Evolutionary conservation across 2,888 invertebrate species (phyloP).

Genomic region (Tipula helvola): DNA sequence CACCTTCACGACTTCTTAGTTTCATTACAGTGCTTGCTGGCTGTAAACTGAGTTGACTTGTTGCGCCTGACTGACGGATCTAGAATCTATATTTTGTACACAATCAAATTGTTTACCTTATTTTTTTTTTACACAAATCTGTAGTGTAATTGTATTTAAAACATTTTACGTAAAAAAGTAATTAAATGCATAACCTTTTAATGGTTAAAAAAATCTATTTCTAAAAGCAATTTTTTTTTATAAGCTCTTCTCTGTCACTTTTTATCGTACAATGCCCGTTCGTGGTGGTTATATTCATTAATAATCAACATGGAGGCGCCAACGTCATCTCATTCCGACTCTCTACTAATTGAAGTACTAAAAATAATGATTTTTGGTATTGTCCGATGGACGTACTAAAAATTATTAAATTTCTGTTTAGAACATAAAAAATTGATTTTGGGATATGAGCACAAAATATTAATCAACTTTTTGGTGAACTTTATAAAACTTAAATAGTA

Average conservation of each 20-base stretch:
- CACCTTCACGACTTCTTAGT: background rate
- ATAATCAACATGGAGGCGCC: background rate
- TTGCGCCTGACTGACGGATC: conserved; percentile 12
- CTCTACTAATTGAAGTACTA: background rate
- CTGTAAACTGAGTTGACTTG: background rate
- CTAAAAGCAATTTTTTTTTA: background rate
- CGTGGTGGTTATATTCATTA: background rate
- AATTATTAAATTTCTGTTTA: background rate
- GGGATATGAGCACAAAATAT: background rate
- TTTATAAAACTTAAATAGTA: background rate
- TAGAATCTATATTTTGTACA: background rate
- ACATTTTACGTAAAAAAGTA: background rate
- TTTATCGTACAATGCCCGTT: background rate
- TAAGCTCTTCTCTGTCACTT: background rate
- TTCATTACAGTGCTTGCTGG: background rate
- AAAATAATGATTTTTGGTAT: background rate
- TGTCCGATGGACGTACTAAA: background rate
- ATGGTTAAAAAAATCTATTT: background rate
- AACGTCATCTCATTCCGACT: background rate
- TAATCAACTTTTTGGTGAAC: background rate
- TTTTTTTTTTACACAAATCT: background rate
- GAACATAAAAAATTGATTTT: background rate
- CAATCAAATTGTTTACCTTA: background rate
- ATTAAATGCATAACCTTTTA: background rate
- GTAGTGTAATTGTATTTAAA: background rate